phyloP scores from a whole-genome alignment of 2,113 vertebrate species.

The Sorex fumeus region DNA sequence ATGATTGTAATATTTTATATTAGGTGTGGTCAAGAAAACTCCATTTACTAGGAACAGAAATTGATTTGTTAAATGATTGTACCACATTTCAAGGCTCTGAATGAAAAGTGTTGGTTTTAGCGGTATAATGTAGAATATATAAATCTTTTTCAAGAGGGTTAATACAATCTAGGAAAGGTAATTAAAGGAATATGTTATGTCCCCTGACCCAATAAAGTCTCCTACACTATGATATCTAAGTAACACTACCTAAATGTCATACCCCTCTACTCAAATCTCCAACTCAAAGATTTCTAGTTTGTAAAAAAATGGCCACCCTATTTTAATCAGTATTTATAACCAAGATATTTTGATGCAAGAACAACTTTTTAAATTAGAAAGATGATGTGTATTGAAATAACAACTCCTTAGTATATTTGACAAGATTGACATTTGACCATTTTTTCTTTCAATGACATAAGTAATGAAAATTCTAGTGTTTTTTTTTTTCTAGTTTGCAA shows the following conservation, averaged over 20 bases:
- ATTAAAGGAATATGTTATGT: not conserved
- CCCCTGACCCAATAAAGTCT: not conserved
- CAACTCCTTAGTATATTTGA: conserved; percentile 18
- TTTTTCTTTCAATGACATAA: not conserved
- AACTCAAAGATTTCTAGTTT: not conserved
- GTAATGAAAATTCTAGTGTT: not conserved
- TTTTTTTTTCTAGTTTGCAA: not conserved
- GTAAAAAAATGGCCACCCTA: not conserved
- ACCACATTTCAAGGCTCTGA: not conserved
- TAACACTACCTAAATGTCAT: not conserved
- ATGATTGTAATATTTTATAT: not conserved
- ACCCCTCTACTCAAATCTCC: not conserved
- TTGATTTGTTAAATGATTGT: conserved; percentile 23
- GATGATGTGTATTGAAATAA: not conserved
- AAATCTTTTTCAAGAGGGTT: conserved; percentile 1
- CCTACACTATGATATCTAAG: not conserved
- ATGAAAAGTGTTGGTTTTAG: not conserved
- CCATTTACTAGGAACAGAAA: not conserved
- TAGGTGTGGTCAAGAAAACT: not conserved
- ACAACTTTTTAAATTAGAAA: conserved; percentile 14
- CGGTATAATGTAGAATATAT: not conserved
- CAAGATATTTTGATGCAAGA: not conserved
- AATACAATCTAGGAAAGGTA: not conserved
- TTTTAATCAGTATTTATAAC: conserved; percentile 27
- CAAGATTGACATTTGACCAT: not conserved